phyloP scores from a whole-genome alignment of 2,113 vertebrate genomes.

The Lontra canadensis region DNA sequence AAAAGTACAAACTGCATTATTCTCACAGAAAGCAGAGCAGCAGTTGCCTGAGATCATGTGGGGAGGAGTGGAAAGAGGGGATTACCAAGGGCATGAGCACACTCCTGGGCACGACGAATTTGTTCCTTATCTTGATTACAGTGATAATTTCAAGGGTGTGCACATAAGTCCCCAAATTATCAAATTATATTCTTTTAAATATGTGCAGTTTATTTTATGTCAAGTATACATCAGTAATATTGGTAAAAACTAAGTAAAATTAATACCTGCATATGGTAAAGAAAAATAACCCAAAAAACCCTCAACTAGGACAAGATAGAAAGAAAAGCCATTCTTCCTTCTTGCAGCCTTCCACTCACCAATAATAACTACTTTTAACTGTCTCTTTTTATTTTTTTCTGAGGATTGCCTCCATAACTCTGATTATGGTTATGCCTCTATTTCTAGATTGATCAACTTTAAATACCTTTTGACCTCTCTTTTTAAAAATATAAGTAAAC shows the following conservation, averaged over 20 bases:
- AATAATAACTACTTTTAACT: not conserved
- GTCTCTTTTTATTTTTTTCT: not conserved
- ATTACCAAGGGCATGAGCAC: not conserved
- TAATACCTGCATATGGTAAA: not conserved
- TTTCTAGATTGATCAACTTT: not conserved
- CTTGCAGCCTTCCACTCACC: not conserved
- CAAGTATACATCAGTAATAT: not conserved
- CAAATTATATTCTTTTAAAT: not conserved
- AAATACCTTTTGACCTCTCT: not conserved
- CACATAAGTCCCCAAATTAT: not conserved
- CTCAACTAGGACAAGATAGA: not conserved
- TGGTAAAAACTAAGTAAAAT: not conserved
- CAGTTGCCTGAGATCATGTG: not conserved
- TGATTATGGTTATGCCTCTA: not conserved
- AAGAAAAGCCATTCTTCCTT: not conserved
- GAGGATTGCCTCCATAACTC: not conserved
- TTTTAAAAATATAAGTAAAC: not conserved
- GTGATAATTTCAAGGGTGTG: not conserved
- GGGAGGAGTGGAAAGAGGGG: not conserved
- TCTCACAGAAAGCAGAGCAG: not conserved
- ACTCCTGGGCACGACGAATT: not conserved
- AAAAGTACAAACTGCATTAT: not conserved
- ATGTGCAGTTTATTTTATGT: not conserved
- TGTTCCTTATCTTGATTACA: not conserved
- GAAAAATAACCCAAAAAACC: not conserved